Conservation (phyloP, 2,113 vertebrate genomes). For the Seriola rivoliana region DNA sequence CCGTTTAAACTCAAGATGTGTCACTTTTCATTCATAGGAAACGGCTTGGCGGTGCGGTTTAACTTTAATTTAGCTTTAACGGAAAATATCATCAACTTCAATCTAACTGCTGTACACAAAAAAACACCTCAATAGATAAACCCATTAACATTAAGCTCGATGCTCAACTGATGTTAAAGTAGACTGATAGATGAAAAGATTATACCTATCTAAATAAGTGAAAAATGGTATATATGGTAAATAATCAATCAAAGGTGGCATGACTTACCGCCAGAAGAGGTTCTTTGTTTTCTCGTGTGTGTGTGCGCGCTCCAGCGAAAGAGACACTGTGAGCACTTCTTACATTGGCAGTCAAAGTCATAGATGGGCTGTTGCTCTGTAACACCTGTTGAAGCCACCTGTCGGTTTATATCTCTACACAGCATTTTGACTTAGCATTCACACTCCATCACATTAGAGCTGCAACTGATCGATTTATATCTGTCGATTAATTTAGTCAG, state of each 20-base stretch:
- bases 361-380: background rate
- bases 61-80: background rate
- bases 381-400: slow-evolving; percentile 8
- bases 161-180: background rate
- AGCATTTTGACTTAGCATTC: too few species aligned
- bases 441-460: background rate
- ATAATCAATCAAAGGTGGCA: background rate
- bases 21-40: background rate
- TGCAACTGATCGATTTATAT: too few species aligned
- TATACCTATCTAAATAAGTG: too few species aligned
- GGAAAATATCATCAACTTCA: background rate
- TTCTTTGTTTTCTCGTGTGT: background rate
- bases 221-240: too few species aligned
- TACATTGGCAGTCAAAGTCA: background rate
- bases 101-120: background rate
- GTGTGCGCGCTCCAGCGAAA: background rate
- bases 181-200: background rate
- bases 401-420: background rate
- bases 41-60: background rate
- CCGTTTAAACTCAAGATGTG: too few species aligned
- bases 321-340: background rate
- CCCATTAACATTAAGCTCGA: background rate
- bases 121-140: background rate
- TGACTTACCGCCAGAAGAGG: background rate
- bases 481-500: too few species aligned